These are phyloP conservation scores for Gallinago jamesoni DNA, from an alignment of 2,113 vertebrate genomes.

Conservation along the genomic window DNA sequence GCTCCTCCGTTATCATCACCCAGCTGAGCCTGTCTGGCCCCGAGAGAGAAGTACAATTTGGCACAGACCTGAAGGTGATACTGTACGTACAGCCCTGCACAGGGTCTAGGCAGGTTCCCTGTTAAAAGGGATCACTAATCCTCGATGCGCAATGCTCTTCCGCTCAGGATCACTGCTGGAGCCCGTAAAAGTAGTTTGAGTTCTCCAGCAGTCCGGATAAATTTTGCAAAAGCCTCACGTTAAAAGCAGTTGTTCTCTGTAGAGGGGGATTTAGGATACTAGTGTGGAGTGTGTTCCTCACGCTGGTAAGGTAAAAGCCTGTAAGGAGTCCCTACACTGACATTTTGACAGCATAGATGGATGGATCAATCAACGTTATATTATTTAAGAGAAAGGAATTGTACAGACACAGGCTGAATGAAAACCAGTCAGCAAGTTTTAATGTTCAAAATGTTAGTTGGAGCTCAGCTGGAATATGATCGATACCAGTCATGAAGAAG, in stretches of 20 bases:
- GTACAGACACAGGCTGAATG: background rate
- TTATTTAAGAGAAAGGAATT: background rate
- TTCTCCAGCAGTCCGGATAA: background rate
- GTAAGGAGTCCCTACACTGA: background rate
- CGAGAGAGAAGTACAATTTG: rapidly evolving
- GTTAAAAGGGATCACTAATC: background rate
- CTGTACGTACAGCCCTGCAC: rapidly evolving
- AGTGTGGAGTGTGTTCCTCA: background rate
- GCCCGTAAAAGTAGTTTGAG: background rate
- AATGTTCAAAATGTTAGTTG: background rate
- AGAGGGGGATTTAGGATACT: background rate
- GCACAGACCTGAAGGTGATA: background rate
- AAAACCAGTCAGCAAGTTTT: background rate
- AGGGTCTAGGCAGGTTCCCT: rapidly evolving
- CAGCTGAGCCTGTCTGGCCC: rapidly evolving
- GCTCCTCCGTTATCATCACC: background rate
- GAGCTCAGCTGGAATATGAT: background rate
- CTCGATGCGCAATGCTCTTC: background rate
- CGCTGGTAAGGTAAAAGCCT: background rate
- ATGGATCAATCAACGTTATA: background rate
- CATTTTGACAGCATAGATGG: background rate
- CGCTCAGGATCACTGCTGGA: background rate
- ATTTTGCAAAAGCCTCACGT: background rate
- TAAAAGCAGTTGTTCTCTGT: background rate
- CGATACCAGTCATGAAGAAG: background rate